Conservation (phyloP, 1,140 invertebrate genomes). For the Bombyx mori region DNA sequence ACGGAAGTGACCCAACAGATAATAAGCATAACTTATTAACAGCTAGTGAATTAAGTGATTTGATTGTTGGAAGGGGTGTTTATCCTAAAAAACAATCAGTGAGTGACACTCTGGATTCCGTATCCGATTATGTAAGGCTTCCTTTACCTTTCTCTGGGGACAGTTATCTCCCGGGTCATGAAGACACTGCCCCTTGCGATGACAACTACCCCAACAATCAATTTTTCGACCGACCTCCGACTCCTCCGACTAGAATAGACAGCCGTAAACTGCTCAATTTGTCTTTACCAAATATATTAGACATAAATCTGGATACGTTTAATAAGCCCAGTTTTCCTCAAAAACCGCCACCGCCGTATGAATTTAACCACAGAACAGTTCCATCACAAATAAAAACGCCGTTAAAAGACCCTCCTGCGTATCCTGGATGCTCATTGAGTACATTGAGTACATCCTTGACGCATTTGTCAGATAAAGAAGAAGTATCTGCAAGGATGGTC, state of each 20-base stretch:
- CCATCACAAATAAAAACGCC: conserved; percentile 22
- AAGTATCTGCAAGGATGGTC: conserved; percentile 77
- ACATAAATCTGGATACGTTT: conserved; percentile 32
- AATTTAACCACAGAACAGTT: conserved; percentile 60
- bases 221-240: conserved; percentile 71
- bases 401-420: conserved; percentile 49
- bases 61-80: conserved; percentile 82
- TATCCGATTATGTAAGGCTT: conserved; percentile 89
- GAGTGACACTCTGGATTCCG: conserved; percentile 86
- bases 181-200: conserved; percentile 68
- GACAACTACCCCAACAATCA: conserved; percentile 65
- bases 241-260: conserved; percentile 76
- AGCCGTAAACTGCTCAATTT: conserved; percentile 71
- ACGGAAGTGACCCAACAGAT: conserved; percentile 87
- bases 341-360: conserved; percentile 62
- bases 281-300: conserved; percentile 60
- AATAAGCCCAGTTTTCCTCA: conserved; percentile 30
- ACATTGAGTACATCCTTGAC: conserved; percentile 18
- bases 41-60: conserved; percentile 84
- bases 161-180: conserved; percentile 70
- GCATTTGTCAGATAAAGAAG: conserved; percentile 66
- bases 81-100: conserved; percentile 86
- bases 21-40: conserved; percentile 81
- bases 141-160: conserved; percentile 76
- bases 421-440: conserved; percentile 31